Evolutionary conservation across 2,113 vertebrate genomes (phyloP).

Genomic region (Tetrao urogallus): DNA sequence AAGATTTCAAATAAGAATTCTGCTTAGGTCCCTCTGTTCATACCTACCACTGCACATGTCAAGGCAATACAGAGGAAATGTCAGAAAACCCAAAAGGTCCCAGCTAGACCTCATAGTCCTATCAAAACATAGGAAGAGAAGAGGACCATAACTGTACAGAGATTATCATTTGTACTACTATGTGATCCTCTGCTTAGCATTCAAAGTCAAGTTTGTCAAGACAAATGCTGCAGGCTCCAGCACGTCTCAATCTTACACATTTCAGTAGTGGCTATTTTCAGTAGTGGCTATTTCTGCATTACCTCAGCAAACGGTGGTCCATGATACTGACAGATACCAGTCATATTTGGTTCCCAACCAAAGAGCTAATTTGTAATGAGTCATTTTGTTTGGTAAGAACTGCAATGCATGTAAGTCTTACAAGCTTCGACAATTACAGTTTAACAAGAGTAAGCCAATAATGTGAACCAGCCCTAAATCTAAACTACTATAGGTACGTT

Average conservation of each 20-base stretch:
- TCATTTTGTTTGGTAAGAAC: background rate
- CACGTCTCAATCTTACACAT: background rate
- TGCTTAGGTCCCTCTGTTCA: background rate
- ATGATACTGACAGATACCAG: background rate
- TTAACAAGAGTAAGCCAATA: background rate
- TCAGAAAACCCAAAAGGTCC: background rate
- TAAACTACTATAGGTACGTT: background rate
- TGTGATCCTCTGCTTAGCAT: background rate
- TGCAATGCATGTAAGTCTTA: background rate
- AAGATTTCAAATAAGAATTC: background rate
- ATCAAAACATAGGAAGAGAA: background rate
- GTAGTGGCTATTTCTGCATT: background rate
- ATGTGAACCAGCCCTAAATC: background rate
- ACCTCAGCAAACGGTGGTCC: background rate
- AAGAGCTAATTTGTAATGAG: background rate
- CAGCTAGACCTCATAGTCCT: background rate
- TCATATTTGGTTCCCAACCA: background rate
- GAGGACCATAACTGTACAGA: background rate
- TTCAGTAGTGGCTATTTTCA: background rate
- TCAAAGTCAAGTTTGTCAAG: background rate
- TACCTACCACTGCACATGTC: background rate
- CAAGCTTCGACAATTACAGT: background rate
- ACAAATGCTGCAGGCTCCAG: background rate
- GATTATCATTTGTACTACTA: background rate
- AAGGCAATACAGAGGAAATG: background rate